Base-by-base conservation (phyloP, 2,113 vertebrate genomes). In the Myxocyprinus asiaticus region DNA sequence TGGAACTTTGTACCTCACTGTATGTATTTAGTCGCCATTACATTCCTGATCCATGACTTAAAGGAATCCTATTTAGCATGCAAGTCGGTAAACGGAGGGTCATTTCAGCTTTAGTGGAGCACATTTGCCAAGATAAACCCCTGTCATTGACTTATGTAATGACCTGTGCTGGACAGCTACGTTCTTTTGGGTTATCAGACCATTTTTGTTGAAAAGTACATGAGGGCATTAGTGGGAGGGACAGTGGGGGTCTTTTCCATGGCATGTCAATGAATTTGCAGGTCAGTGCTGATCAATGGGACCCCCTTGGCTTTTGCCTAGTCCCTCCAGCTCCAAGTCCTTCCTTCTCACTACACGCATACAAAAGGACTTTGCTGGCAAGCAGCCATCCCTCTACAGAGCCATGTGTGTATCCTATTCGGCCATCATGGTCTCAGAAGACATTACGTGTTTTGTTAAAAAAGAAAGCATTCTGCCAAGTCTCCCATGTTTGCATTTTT, bases 321-420 rank as follows among this genome's bases (percentile, higher is more conserved):
- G 79, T 84, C 85, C 84, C 85, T 74, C 83, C 84, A 86, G 83
- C 85, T 87, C 84, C 89, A 79, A 83, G 85, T 82, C 82, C 88
- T 93, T 93, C 91, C 89, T 87, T 92, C 81, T 93, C 91, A 91
- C 76, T 92, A 90, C 86, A 91, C 91, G 89, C 86, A 85, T 81
- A 93, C 90, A 93, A 92, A 91, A 87, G 89, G 76, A 76, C 62
- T 50, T 82, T 76, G 47, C 73, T 90, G 88, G 89, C 89, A 74
- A 61, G 48, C 45, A 58, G 62, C 78, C 70, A 67, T 80, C 67
- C 55, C 74, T 64, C 56, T 17, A 81, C 82, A 87, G 85, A 84
- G 82, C 84, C 55, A 70, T 82, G 76, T 69, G 69, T 48, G 51
- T 72, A 68, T 80, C 14, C 56, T 74, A 61, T 51, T 66, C 44